Conservation (phyloP, 2,113 vertebrate species). For the Ginglymostoma cirratum region DNA sequence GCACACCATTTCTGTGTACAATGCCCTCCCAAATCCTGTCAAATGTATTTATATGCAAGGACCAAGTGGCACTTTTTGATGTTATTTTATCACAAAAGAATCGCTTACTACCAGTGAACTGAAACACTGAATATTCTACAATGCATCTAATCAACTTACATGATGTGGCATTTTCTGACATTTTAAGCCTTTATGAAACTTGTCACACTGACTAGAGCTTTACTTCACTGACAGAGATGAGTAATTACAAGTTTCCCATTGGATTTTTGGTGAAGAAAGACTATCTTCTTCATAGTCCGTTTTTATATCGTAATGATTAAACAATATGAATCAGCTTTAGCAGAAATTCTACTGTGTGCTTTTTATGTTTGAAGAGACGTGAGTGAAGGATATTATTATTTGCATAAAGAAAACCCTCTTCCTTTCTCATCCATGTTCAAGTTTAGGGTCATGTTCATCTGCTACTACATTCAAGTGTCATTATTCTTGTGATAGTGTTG, state of each 20-base stretch:
- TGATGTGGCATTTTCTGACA: not conserved
- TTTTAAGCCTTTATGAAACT: constrained; percentile 11
- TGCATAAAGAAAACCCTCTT: not conserved
- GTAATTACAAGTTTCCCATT: not conserved
- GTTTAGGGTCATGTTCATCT: not conserved
- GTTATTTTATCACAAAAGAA: not conserved
- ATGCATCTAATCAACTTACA: not conserved
- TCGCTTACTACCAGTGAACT: not conserved
- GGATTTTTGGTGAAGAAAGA: not conserved
- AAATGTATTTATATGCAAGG: not conserved
- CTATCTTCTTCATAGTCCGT: too few species aligned
- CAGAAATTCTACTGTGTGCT: not conserved
- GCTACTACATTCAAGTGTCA: not conserved
- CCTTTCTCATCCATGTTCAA: not conserved
- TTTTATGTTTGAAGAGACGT: not conserved
- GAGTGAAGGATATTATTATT: not conserved
- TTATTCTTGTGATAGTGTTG: not conserved
- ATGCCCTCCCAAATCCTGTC: too few species aligned
- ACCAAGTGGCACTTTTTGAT: not conserved
- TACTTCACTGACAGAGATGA: not conserved
- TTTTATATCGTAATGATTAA: not conserved
- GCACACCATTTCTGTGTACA: too few species aligned
- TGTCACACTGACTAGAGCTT: not conserved
- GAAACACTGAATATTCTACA: not conserved
- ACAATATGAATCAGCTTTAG: not conserved